A percentile compares a stretch with the other conserved stretches of the same genome.
Conservation (phyloP, 2,888 invertebrate species). For the Balanococcus diminutus region DNA sequence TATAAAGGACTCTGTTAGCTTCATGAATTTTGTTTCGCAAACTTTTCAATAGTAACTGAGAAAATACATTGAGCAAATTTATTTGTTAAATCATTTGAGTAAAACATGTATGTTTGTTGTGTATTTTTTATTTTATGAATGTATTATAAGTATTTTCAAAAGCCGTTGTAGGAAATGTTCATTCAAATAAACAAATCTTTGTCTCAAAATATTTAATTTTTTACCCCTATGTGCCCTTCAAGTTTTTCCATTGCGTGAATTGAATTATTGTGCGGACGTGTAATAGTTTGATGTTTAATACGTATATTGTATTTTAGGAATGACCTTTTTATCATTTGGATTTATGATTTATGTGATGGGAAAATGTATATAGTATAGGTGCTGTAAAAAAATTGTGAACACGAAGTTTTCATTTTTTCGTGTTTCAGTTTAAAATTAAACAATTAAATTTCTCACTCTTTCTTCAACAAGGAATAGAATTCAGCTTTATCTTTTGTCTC, state of each 20-base stretch:
- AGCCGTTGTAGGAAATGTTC: slow-evolving; percentile 6
- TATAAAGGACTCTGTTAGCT: background rate
- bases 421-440: too few relatives aligned
- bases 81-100: background rate
- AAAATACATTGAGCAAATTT: background rate
- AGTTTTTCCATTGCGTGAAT: background rate
- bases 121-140: background rate
- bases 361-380: too few relatives aligned
- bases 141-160: slow-evolving; percentile 2
- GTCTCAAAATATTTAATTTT: background rate
- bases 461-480: too few relatives aligned
- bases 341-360: too few relatives aligned
- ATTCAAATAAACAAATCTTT: slow-evolving; percentile 17
- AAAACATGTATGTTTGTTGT: background rate
- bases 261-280: too few relatives aligned
- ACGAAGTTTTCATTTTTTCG: too few relatives aligned
- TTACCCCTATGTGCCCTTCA: background rate
- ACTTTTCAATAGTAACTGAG: background rate
- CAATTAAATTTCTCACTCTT: too few relatives aligned
- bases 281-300: too few relatives aligned
- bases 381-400: too few relatives aligned
- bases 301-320: too few relatives aligned
- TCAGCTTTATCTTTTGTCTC: too few relatives aligned
- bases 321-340: too few relatives aligned
- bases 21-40: background rate